Conservation (phyloP, 2,113 vertebrate species). For the Lipophrys pholis region DNA sequence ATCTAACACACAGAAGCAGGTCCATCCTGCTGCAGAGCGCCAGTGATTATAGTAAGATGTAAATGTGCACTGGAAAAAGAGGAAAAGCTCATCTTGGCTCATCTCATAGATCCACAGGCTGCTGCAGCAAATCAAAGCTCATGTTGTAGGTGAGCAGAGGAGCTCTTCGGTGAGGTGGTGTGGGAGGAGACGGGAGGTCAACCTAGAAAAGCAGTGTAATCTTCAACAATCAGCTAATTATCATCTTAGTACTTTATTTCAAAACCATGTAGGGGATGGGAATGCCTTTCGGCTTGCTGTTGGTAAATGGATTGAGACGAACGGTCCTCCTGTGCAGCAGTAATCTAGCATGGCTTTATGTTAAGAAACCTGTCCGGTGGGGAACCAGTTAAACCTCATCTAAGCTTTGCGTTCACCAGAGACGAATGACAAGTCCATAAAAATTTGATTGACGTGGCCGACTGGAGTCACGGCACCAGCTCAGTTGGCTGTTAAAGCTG, state of each 20-base stretch:
- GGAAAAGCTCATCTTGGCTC: background rate
- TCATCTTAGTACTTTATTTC: slow-evolving; percentile 4
- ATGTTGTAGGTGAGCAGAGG: slow-evolving; percentile 8
- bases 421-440: slow-evolving; percentile 40
- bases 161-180: slow-evolving; percentile 15
- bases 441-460: slow-evolving; percentile 39
- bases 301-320: background rate
- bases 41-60: background rate
- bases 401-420: slow-evolving; percentile 13
- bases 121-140: background rate
- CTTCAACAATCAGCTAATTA: slow-evolving; percentile 16
- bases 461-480: slow-evolving; percentile 46
- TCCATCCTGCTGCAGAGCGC: background rate
- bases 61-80: slow-evolving; percentile 7
- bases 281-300: background rate
- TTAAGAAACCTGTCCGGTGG: background rate
- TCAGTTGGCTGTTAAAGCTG: slow-evolving; percentile 11
- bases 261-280: background rate
- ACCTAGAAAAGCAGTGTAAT: background rate
- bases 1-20: slow-evolving; percentile 6
- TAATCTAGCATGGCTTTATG: background rate
- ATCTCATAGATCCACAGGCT: background rate
- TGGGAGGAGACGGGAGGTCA: background rate
- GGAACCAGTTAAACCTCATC: background rate
- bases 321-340: background rate